These are phyloP conservation scores for Atherix ibis DNA, from an alignment of 2,888 invertebrate species.

Conservation along the genomic window DNA sequence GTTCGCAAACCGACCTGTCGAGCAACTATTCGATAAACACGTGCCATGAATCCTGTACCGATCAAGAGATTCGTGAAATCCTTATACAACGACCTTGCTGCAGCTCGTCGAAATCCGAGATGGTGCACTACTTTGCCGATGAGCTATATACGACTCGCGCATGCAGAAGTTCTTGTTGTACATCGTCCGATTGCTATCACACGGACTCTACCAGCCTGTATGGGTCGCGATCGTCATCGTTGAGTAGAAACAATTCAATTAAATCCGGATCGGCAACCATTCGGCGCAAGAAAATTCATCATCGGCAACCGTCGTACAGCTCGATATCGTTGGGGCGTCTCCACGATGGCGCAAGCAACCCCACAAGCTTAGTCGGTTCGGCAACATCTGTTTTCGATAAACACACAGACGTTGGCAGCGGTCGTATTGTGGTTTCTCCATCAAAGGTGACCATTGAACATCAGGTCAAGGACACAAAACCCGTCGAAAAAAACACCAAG, in stretches of 20 bases:
- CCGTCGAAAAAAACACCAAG: conserved; percentile 12
- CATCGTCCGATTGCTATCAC: conserved; percentile 32
- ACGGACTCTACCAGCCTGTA: conserved; percentile 32
- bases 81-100: conserved; percentile 22
- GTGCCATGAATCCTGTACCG: conserved; percentile 27
- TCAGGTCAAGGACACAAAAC: conserved; percentile 21
- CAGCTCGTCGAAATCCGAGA: conserved; percentile 25
- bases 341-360: conserved; percentile 21
- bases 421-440: conserved; percentile 18
- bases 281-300: conserved; percentile 19
- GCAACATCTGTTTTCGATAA: conserved; percentile 30
- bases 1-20: conserved; percentile 29
- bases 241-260: conserved; percentile 30
- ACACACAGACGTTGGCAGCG: conserved; percentile 20
- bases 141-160: conserved; percentile 26
- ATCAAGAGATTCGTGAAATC: conserved; percentile 29
- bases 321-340: conserved; percentile 28
- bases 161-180: conserved; percentile 30
- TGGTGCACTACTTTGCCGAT: conserved; percentile 31
- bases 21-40: conserved; percentile 23
- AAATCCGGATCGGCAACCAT: conserved; percentile 27
- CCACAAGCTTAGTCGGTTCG: conserved; percentile 26
- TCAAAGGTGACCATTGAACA: conserved; percentile 26
- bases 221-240: conserved; percentile 30
- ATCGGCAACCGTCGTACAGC: conserved; percentile 27